These are phyloP conservation scores for Bergia sp. DNA, from an alignment of 92 coral and sea anemone species.

Conservation along the genomic window DNA sequence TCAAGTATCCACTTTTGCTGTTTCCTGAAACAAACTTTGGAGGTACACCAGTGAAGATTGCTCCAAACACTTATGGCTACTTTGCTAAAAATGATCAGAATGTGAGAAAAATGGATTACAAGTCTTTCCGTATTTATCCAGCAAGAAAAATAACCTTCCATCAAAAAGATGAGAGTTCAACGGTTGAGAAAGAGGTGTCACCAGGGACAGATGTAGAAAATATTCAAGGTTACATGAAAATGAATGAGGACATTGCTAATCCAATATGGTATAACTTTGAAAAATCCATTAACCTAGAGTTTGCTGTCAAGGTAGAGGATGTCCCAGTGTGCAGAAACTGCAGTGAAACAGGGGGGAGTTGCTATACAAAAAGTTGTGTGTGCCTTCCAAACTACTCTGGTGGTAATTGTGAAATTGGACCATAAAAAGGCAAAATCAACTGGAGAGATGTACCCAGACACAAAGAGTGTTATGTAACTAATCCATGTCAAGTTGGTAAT, in stretches of 20 bases:
- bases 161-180: constrained; percentile 66
- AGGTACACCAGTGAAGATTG: constrained; percentile 78
- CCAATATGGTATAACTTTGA: constrained; percentile 94
- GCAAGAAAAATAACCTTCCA: constrained; percentile 79
- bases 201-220: constrained; percentile 87
- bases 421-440: neutral
- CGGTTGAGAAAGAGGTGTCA: constrained; percentile 59
- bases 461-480: neutral
- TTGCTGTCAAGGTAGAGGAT: constrained; percentile 90
- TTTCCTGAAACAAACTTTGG: constrained; percentile 77
- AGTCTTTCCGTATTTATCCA: constrained; percentile 83
- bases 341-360: constrained; percentile 84
- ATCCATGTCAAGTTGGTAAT: neutral
- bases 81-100: constrained; percentile 86
- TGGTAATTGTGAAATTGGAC: constrained; percentile 59
- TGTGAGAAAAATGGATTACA: constrained; percentile 58
- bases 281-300: constrained; percentile 70
- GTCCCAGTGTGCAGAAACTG: constrained; percentile 79
- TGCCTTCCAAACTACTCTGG: constrained; percentile 87
- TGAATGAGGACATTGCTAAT: constrained; percentile 77
- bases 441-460: neutral
- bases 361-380: constrained; percentile 83
- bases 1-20: constrained; percentile 79
- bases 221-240: constrained; percentile 70
- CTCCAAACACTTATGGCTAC: constrained; percentile 67